Evolutionary conservation across 2,888 invertebrate species (phyloP), one percentile per base, ranked within the genome.

Genomic region (Chrysolina americana): DNA sequence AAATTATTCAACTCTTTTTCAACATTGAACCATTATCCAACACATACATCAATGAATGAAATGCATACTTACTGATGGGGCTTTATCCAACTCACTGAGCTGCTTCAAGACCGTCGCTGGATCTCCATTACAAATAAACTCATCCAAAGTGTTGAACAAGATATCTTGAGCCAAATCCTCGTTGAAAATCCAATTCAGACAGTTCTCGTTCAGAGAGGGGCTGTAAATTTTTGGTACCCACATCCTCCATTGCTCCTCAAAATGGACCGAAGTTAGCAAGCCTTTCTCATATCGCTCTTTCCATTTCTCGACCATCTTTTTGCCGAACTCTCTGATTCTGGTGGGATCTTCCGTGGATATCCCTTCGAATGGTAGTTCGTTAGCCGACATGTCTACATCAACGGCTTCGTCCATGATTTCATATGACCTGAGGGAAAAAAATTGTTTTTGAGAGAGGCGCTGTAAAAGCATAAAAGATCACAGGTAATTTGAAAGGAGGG

Each of bases 111-210:
- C 80, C 36, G 72, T 71, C 28, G 65, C 71, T 1, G 82, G 79
- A 73, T 83, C 79, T 15, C 92, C 93, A 81, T 94, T 93, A 87
- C 95, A 94, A 68, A 97, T 93, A 85, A 97, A 97, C 84, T 94
- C 93, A 85, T 96, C 94, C 69, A 97, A 84, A 0, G 95, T 92
- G 81, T 92, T 91, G 80, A 95, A 93, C 13, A 97, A 90, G 73
- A 93, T 89, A 81, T 92, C 91, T 73, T 91, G 90, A 2, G 93
- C 94, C 75, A 92, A 87, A 53, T 92, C 91, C 84, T 95, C 95
- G 85, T 95, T 93, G 86, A 93, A 94, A 75, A 91, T 91, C 92
- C 93, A 95, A 84, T 92, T 93, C 50, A 94, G 85, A 84, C 93
- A 94, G 73, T 92, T 93, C 81, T 92, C 91, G 84, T 93, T 92